Base-by-base conservation (phyloP, 2,797 vertebrate genomes). In the Tragelaphus eurycerus region DNA sequence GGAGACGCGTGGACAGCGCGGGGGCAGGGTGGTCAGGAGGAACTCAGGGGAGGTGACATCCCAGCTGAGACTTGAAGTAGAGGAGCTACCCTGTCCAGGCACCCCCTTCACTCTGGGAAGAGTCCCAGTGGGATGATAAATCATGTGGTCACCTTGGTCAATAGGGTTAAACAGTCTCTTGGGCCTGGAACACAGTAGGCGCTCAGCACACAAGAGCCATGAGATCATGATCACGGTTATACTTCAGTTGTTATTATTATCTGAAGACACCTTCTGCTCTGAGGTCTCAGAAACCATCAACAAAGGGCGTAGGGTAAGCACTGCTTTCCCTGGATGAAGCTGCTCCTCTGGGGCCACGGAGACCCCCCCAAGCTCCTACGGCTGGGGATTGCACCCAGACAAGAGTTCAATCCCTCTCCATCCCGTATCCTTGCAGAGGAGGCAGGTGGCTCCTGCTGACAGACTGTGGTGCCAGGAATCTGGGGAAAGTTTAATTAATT, bases 401-500 rank as follows among this genome's bases (percentile, higher is more conserved):
- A 3, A 0, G 3, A 2, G 1, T 52, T 50, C 46, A 2, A 2
- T 15, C 43, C 4, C 25, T 55, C 52, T 21, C 17, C 14, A 6
- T 29, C 54, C 57, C 13, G 38, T 48, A 17, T 25, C 79, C 81
- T 81, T 16, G 11, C 48, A n/a, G 43, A 76, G 23, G 4, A 2
- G 38, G 62, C 55, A 29, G 27, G 93, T n/a, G 82, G 76, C 96
- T 98, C 97, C 97, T 98, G 96, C 98, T 97, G 97, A 97, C 97
- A 97, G 93, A 97, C 97, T 85, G 52, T 94, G 52, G 81, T 94
- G 97, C 98, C 97, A 91, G 97, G 97, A 98, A 96, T 95, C 96
- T 82, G 94, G 95, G 97, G 97, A 98, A 95, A 93, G 94, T 97
- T 98, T 98, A 98, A 98, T 98, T 98, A 98, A 98, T 98, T 98